A percentile compares a stretch with the other conserved stretches of the same genome.
Evolutionary conservation across 2,888 invertebrate species (phyloP).

Genomic region (Cenopis cana): DNA sequence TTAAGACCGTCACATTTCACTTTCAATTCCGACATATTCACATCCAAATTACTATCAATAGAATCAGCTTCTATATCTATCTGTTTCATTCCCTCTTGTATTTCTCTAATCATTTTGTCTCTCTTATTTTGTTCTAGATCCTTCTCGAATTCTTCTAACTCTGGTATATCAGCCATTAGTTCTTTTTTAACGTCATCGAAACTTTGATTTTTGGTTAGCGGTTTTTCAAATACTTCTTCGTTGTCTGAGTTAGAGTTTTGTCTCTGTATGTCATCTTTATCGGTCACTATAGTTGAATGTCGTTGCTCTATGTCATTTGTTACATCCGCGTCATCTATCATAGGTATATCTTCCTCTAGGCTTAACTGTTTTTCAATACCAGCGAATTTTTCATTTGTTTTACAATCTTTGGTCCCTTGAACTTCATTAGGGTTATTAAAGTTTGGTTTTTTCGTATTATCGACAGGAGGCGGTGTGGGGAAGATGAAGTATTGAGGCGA

Average conservation of each 20-base stretch:
- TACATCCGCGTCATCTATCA: conserved; percentile 79
- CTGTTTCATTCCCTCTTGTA: conserved; percentile 70
- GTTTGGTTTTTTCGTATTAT: conserved; percentile 63
- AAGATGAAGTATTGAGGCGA: conserved; percentile 81
- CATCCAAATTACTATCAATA: conserved; percentile 70
- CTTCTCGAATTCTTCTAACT: conserved; percentile 81
- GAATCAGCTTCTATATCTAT: conserved; percentile 75
- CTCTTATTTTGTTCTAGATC: conserved; percentile 82
- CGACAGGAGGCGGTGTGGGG: conserved; percentile 74
- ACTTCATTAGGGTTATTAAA: conserved; percentile 50
- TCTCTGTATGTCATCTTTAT: conserved; percentile 52
- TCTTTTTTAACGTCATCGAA: conserved; percentile 82
- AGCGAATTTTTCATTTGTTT: conserved; percentile 53
- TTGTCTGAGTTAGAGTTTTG: conserved; percentile 29
- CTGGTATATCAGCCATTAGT: conserved; percentile 81
- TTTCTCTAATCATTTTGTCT: conserved; percentile 76
- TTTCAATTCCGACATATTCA: conserved; percentile 83
- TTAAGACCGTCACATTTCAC: conserved; percentile 77
- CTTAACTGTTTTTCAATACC: conserved; percentile 82
- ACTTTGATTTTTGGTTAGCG: conserved; percentile 61
- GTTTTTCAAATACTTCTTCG: conserved; percentile 47
- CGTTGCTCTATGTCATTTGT: conserved; percentile 79
- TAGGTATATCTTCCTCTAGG: conserved; percentile 82
- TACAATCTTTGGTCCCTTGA: conserved; percentile 28
- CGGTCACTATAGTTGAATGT: conserved; percentile 65